Evolutionary conservation across 2,888 invertebrate species (phyloP).

Genomic region (Apamea anceps): DNA sequence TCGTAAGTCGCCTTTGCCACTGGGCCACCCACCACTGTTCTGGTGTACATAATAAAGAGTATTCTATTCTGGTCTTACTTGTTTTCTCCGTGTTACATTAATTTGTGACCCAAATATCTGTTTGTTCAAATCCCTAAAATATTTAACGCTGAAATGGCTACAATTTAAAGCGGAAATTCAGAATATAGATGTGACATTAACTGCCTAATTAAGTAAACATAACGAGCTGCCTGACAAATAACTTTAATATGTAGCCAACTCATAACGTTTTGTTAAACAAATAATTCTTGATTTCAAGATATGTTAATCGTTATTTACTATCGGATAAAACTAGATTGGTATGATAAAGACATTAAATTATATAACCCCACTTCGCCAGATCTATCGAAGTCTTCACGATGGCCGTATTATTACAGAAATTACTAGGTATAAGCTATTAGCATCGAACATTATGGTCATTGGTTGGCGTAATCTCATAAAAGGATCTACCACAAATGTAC

Average conservation of each 20-base stretch:
- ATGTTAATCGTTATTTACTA: constrained; percentile 72
- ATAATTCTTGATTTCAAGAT: constrained; percentile 67
- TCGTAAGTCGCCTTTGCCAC: no score
- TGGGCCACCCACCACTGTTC: no score
- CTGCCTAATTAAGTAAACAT: constrained; percentile 67
- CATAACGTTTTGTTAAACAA: constrained; percentile 72
- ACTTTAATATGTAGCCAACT: constrained; percentile 55
- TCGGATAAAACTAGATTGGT: constrained; percentile 65
- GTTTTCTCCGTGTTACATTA: constrained; percentile 8
- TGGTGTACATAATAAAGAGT: no score
- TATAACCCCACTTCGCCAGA: constrained; percentile 59
- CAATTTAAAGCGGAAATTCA: constrained; percentile 47
- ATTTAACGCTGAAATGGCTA: constrained; percentile 36
- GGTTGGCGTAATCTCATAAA: constrained; percentile 77
- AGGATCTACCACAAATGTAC: constrained; percentile 74
- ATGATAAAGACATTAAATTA: constrained; percentile 76
- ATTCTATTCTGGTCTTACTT: background rate
- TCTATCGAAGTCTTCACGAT: constrained; percentile 62
- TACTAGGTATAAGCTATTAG: constrained; percentile 78
- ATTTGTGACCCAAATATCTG: constrained; percentile 21
- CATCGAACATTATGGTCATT: constrained; percentile 77
- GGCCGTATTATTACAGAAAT: constrained; percentile 75
- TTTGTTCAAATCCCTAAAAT: constrained; percentile 32
- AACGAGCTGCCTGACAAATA: constrained; percentile 67
- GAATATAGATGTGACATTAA: constrained; percentile 68